Percentiles rank a stretch among this genome's conserved stretches.
Conservation (phyloP, 2,797 vertebrate genomes). For the Arrhamphus sclerolepis region DNA sequence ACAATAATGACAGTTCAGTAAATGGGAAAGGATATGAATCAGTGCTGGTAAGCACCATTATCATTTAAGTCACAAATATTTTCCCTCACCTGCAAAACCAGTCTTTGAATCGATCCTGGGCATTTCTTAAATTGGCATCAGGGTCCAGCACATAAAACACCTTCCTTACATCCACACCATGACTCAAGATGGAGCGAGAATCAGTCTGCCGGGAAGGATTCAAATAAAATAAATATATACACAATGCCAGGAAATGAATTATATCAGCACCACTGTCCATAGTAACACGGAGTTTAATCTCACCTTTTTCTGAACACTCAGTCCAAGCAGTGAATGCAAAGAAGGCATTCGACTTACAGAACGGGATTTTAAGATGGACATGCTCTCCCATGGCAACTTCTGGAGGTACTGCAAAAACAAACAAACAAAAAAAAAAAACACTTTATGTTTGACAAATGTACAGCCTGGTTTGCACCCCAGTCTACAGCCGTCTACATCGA, state of each 20-base stretch:
- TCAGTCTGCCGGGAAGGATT: slow-evolving; percentile 52
- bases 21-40: not conserved
- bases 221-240: not conserved
- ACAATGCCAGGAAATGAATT: not conserved
- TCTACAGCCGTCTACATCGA: no score
- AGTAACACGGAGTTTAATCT: not conserved
- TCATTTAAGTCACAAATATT: not conserved
- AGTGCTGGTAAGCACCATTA: not conserved
- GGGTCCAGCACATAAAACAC: slow-evolving; percentile 93
- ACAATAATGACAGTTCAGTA: slow-evolving; percentile 12
- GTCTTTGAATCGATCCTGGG: slow-evolving; percentile 86
- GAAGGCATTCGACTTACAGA: slow-evolving; percentile 90
- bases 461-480: not conserved
- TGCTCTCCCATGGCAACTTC: slow-evolving; percentile 93
- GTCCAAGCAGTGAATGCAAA: slow-evolving; percentile 86
- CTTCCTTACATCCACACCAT: slow-evolving; percentile 81
- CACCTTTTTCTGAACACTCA: slow-evolving; percentile 83
- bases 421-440: not conserved
- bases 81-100: slow-evolving; percentile 83
- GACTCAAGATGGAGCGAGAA: slow-evolving; percentile 75
- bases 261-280: not conserved
- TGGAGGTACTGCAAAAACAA: slow-evolving; percentile 85
- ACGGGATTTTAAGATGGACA: slow-evolving; percentile 74
- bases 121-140: slow-evolving; percentile 85
- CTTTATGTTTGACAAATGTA: not conserved